A percentile compares a stretch with the other conserved stretches of the same genome.
phyloP scores from a whole-genome alignment of 2,888 invertebrate species.

The Tricholauxania praeusta region DNA sequence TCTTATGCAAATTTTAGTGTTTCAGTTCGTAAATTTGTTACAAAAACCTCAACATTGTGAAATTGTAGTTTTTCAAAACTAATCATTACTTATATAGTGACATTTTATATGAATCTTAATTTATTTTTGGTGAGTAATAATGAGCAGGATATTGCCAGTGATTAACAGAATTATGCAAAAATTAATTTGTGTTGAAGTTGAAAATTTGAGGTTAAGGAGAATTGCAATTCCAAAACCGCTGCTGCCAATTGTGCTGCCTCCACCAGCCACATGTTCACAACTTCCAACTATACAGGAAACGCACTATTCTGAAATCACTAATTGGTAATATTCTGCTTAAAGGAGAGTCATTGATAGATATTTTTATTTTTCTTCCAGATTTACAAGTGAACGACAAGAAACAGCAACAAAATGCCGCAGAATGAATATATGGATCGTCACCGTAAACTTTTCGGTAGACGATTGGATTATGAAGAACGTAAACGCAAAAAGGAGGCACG shows the following conservation, averaged over 20 bases:
- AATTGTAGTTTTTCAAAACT: neutral
- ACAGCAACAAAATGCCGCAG: constrained; percentile 82
- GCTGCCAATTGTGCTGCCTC: neutral
- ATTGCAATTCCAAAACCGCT: neutral
- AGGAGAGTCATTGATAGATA: constrained; percentile 49
- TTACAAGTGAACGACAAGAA: constrained; percentile 22
- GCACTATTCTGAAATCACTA: constrained; percentile 25
- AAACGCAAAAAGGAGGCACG: constrained; percentile 96
- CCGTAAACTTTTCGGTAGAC: constrained; percentile 94
- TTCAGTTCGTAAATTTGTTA: too few relatives aligned
- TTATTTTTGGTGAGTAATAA: constrained; percentile 40
- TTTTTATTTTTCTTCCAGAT: constrained; percentile 44
- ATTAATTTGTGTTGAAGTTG: neutral
- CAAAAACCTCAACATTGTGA: neutral
- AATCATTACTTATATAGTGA: neutral
- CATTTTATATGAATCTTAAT: neutral
- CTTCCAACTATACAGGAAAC: too few relatives aligned
- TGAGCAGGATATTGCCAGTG: constrained; percentile 39
- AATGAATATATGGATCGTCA: constrained; percentile 99
- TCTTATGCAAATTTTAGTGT: too few relatives aligned
- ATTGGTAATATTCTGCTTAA: constrained; percentile 47
- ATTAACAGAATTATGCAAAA: constrained; percentile 12
- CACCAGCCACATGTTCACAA: neutral
- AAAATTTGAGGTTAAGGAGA: constrained; percentile 31
- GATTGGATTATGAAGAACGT: constrained; percentile 97